phyloP scores from a whole-genome alignment of 2,888 invertebrate species.

The Apodemia hepburni region DNA sequence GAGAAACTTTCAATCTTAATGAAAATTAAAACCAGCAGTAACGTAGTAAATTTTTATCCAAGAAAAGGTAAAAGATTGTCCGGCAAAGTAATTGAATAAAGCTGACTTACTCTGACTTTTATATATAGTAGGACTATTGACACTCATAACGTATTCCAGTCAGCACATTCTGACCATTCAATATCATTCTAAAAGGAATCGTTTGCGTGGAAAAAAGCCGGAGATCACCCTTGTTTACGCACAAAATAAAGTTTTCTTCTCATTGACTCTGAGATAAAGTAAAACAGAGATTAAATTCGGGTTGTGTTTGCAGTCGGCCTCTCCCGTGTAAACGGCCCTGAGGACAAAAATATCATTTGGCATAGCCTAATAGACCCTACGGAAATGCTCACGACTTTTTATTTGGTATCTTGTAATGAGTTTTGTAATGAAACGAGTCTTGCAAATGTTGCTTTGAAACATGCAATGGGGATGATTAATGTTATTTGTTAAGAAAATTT shows the following conservation, averaged over 20 bases:
- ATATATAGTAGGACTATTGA: slow-evolving; percentile 18
- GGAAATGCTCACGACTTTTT: slow-evolving; percentile 72
- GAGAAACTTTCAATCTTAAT: too few species aligned
- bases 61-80: not conserved
- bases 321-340: slow-evolving; percentile 66
- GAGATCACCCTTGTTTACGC: slow-evolving; percentile 69
- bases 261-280: slow-evolving; percentile 65
- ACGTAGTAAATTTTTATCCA: not conserved
- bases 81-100: not conserved
- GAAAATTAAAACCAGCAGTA: not conserved
- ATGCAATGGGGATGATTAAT: slow-evolving; percentile 39
- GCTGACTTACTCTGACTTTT: slow-evolving; percentile 1
- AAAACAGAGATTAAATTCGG: slow-evolving; percentile 69
- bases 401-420: slow-evolving; percentile 73
- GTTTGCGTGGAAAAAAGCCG: slow-evolving; percentile 49
- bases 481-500: slow-evolving; percentile 34
- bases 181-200: slow-evolving; percentile 51
- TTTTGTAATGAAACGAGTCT: slow-evolving; percentile 59
- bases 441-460: slow-evolving; percentile 52
- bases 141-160: slow-evolving; percentile 58
- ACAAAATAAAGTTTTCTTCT: slow-evolving; percentile 74
- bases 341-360: slow-evolving; percentile 73
- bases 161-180: slow-evolving; percentile 56
- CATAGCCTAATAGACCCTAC: slow-evolving; percentile 66
- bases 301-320: slow-evolving; percentile 60